A percentile compares a stretch with the other conserved stretches of the same genome.
Evolutionary conservation across 2,113 vertebrate genomes (phyloP).

Genomic region (Micromys minutus): DNA sequence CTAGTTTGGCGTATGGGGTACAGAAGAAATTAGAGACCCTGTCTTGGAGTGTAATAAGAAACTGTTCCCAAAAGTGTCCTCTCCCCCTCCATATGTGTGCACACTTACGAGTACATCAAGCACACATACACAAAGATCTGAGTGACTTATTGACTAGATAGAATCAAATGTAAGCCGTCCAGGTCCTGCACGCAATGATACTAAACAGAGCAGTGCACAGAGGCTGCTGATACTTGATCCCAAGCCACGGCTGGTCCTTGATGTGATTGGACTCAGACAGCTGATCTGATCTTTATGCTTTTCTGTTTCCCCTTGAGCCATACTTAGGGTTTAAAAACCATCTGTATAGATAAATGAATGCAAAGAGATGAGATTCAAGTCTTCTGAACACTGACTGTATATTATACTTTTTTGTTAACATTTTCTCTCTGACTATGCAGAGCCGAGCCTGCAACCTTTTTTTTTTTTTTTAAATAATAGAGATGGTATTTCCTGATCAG

Average conservation of each 20-base stretch:
- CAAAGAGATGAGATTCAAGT: constrained; percentile 44
- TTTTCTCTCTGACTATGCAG: constrained; percentile 23
- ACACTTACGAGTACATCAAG: too few relatives aligned
- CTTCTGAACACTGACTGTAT: not conserved
- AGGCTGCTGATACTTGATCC: not conserved
- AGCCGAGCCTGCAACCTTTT: not conserved
- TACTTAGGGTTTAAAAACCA: constrained; percentile 41
- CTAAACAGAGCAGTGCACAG: not conserved
- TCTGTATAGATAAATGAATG: constrained; percentile 36
- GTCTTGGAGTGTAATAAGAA: not conserved
- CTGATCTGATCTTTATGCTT: not conserved
- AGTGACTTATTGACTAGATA: not conserved
- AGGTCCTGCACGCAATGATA: not conserved
- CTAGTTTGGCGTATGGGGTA: not conserved
- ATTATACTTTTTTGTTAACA: not conserved
- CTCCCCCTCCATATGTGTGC: not conserved
- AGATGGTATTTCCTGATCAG: not conserved
- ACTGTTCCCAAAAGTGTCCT: not conserved
- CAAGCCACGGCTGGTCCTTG: not conserved
- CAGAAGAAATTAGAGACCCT: not conserved
- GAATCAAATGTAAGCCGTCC: not conserved
- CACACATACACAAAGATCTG: not conserved
- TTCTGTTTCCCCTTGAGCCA: constrained; percentile 22
- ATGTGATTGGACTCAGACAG: not conserved
- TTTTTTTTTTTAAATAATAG: not conserved